These are phyloP conservation scores for Erythrolamprus reginae DNA, from an alignment of 2,113 vertebrate species.

Conservation along the genomic window DNA sequence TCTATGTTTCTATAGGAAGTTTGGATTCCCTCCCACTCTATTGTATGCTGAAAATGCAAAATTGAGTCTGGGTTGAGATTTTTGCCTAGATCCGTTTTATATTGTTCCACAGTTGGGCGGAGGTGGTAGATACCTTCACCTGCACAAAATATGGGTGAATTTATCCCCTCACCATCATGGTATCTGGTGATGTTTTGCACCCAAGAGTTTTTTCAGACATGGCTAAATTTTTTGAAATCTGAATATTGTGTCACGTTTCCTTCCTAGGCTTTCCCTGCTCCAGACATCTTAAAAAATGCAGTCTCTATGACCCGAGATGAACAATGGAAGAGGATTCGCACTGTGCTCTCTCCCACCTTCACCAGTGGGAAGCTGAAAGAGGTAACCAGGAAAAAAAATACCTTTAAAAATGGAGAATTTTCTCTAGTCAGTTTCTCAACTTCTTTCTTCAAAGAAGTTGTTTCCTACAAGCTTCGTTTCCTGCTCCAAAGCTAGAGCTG, in stretches of 20 bases:
- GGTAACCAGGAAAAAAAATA: slow-evolving; percentile 57
- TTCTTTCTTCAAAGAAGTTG: neutral
- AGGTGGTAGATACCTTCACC: neutral
- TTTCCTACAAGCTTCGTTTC: neutral
- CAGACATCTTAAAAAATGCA: slow-evolving; percentile 49
- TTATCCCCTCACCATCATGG: too few relatives aligned
- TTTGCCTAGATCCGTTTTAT: neutral
- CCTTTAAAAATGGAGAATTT: neutral
- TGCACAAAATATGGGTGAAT: neutral
- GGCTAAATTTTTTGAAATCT: neutral
- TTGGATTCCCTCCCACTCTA: neutral
- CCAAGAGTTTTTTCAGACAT: neutral
- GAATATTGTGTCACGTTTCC: too few relatives aligned
- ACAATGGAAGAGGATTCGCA: slow-evolving; percentile 75
- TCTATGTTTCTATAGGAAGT: too few relatives aligned
- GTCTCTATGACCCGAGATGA: slow-evolving; percentile 68
- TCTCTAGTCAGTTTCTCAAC: neutral
- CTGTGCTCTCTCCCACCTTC: slow-evolving; percentile 77
- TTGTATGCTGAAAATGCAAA: neutral
- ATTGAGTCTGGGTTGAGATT: neutral
- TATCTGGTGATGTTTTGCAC: too few relatives aligned
- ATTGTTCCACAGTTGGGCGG: neutral
- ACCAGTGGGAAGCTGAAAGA: slow-evolving; percentile 83
- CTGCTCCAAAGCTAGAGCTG: neutral
- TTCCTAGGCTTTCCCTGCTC: slow-evolving; percentile 35